phyloP scores from a whole-genome alignment of 1,140 invertebrate genomes.

The Neuroterus valhalla region DNA sequence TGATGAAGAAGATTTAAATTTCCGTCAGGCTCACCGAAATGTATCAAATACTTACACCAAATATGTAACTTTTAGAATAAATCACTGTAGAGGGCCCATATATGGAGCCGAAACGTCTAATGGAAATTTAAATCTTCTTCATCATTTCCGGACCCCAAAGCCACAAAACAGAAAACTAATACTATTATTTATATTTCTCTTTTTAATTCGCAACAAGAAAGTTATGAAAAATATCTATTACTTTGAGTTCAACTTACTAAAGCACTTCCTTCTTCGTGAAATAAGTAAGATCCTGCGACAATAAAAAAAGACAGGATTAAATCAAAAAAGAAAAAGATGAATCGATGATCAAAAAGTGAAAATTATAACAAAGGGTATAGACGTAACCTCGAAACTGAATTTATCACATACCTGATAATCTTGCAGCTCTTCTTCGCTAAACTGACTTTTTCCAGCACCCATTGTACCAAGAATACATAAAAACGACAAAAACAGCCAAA shows the following conservation, averaged over 20 bases:
- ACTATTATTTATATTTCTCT: too few relatives aligned
- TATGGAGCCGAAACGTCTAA: too few relatives aligned
- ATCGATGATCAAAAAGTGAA: not conserved
- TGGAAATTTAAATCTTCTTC: too few relatives aligned
- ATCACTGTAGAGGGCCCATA: too few relatives aligned
- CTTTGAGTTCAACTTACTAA: slow-evolving; percentile 81
- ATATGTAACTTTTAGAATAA: too few relatives aligned
- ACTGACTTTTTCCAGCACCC: slow-evolving; percentile 88
- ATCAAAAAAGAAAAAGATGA: not conserved
- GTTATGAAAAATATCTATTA: too few relatives aligned
- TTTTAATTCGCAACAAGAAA: too few relatives aligned
- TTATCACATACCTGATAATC: slow-evolving; percentile 85
- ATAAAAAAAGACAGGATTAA: slow-evolving; percentile 32
- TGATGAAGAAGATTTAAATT: too few relatives aligned
- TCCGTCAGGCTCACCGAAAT: too few relatives aligned
- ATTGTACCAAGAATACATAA: slow-evolving; percentile 69
- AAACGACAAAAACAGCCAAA: not conserved
- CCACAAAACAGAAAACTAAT: too few relatives aligned
- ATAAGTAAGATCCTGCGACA: slow-evolving; percentile 89
- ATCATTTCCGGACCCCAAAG: too few relatives aligned
- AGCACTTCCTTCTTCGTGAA: slow-evolving; percentile 94
- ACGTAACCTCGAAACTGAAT: not conserved
- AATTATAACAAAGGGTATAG: not conserved
- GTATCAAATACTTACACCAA: too few relatives aligned
- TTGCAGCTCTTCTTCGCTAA: slow-evolving; percentile 90